Base-by-base conservation (phyloP, 1,140 invertebrate species). In the Pogonognathellus flavescens region DNA sequence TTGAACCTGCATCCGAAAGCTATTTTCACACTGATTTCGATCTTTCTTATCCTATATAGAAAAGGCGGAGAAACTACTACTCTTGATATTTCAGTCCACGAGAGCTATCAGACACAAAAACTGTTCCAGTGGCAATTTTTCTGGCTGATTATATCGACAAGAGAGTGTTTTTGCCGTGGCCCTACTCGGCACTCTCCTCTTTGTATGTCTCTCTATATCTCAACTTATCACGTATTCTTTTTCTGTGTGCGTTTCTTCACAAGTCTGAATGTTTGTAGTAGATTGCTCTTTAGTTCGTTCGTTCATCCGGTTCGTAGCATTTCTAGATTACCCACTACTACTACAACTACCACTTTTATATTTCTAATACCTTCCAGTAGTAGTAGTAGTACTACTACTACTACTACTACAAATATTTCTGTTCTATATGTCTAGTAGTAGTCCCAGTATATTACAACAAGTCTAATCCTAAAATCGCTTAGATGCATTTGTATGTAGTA, bases 1-100 rank as follows among this genome's bases (percentile, higher is more conserved):
- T 81, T 49, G 9, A 84, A 66, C 83, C 18, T 72, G 62, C 83
- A 53, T 18, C 59, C 18, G 41, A 80, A 41, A 81, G 72, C 84
- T 85, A 85, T 85, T 85, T 81, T 85, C 84, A 85, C 84, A 60
- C 72, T 55, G 84, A 85, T 85, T 81, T 81, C 66, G 70, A 85
- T 85, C 83, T 84, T 84, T 84, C 83, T 72, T 60, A 83, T 83
- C 59, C 16, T 62, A 10, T 25, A 25, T 20, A 66, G 60, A 20
- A 66, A 22, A 22, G 31, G 41, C 22, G 7, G 66, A 6, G 31
- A 41, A 41, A 41, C 31, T 8, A 25, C 22, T 16, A 14, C 31
- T 70, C 66, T 76, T 50, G 31, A 49, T 72, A 25, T 76, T 18
- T 14, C 41, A 16, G 13, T 70, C 25, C 13, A 16, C 82, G 4